phyloP scores from a whole-genome alignment of 1,140 invertebrate genomes.

The Nasonia longicornis region DNA sequence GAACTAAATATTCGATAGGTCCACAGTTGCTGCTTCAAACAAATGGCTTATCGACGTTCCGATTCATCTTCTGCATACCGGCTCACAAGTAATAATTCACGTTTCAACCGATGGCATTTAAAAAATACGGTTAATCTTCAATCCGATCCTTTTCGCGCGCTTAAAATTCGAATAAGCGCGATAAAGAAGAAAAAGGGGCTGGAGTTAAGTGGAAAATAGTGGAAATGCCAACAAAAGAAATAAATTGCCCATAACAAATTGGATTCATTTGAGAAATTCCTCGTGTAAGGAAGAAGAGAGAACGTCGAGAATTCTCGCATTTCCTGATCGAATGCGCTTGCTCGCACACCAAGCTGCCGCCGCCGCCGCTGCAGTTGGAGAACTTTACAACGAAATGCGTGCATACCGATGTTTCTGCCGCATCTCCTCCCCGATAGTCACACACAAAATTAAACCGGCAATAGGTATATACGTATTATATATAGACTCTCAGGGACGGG shows the following conservation, averaged over 20 bases:
- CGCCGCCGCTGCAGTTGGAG: background rate
- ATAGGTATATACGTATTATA: background rate
- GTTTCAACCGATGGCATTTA: too few relatives aligned
- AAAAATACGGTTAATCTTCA: too few relatives aligned
- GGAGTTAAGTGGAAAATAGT: background rate
- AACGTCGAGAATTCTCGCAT: constrained; percentile 33
- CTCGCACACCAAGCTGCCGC: background rate
- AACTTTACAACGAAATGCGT: constrained; percentile 23
- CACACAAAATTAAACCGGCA: constrained; percentile 23
- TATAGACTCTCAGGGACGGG: background rate
- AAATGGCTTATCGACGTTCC: too few relatives aligned
- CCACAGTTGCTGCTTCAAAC: too few relatives aligned
- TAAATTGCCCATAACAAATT: constrained; percentile 22
- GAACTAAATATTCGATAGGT: too few relatives aligned
- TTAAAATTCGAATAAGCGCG: too few relatives aligned
- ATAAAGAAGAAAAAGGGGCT: too few relatives aligned
- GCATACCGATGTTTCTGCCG: constrained; percentile 18
- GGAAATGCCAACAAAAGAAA: background rate
- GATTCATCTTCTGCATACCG: too few relatives aligned
- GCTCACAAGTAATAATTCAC: too few relatives aligned
- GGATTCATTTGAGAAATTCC: constrained; percentile 44
- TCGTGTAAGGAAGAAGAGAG: constrained; percentile 17
- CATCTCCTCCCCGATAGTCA: background rate
- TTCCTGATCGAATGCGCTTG: background rate
- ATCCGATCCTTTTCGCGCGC: too few relatives aligned